Evolutionary conservation across 2,113 vertebrate species (phyloP), one percentile per base, ranked within the genome.

Genomic region (Elephantulus edwardii): DNA sequence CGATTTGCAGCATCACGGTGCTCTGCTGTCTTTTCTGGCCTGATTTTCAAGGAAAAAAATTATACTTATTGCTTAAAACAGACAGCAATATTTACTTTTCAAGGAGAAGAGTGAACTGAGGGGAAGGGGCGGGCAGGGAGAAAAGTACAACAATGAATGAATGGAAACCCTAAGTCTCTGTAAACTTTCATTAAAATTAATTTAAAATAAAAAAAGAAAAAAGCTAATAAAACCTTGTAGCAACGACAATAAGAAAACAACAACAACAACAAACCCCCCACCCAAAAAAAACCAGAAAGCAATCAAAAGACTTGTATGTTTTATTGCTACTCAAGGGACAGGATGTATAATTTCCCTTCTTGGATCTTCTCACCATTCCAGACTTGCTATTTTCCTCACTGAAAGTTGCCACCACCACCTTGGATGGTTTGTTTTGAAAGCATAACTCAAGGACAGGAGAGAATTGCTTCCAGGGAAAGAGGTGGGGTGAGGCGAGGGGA

Each of bases 21-120:
- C 13, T 28, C 26, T 80, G 28, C 22, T 26, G 38, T 71, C 48
- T 85, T 50, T 62, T 93, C 83, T 70, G 40, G 68, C 44, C 85
- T 71, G 83, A 74, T 78, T 90, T 38, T 77, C 54, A 70, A 85
- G 52, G 26, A 48, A 93, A 56, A n/a, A 79, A 80, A 30, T 70
- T 40, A 76, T 42, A 40, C 54, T 72, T 84, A 68, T 82, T 70
- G 24, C 64, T 92, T 56, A 89, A 54, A 26, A 35, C 40, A 80
- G 64, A 62, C 3, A 87, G 35, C 42, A 56, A 56, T 56, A n/a
- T n/a, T n/a, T n/a, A n/a, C n/a, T n/a, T n/a, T n/a, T n/a, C n/a
- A n/a, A n/a, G n/a, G n/a, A n/a, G n/a, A n/a, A n/a, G n/a, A n/a
- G n/a, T n/a, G n/a, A n/a, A n/a, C n/a, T n/a, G n/a, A n/a, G n/a